Conservation (phyloP, 2,888 invertebrate species). For the Tenthredo distinguenda region DNA sequence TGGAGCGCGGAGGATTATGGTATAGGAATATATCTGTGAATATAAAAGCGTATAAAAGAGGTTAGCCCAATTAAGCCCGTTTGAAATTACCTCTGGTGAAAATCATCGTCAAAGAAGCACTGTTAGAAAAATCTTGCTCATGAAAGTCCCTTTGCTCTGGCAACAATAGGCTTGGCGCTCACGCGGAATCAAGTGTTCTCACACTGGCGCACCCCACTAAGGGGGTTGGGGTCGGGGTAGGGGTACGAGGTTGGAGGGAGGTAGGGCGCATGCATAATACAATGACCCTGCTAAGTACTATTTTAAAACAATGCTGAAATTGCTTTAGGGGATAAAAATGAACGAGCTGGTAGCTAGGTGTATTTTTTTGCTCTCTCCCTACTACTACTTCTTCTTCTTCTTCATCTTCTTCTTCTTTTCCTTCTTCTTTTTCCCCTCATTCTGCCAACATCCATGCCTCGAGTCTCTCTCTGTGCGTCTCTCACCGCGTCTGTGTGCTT, state of each 20-base stretch:
- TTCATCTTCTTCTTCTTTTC: conserved; percentile 61
- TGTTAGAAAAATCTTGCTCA: conserved; percentile 51
- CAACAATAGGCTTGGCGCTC: conserved; percentile 77
- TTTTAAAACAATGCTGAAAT: conserved; percentile 79
- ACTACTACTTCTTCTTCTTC: conserved; percentile 61
- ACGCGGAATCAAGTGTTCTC: conserved; percentile 78
- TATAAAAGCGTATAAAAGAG: conserved; percentile 4
- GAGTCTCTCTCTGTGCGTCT: conserved; percentile 24
- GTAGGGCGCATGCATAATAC: conserved; percentile 78
- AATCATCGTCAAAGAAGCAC: conserved; percentile 49
- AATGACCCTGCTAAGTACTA: conserved; percentile 79
- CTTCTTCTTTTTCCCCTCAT: conserved; percentile 58
- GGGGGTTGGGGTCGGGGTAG: conserved; percentile 59
- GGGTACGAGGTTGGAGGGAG: conserved; percentile 57
- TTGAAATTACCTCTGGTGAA: conserved; percentile 42
- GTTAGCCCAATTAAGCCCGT: conserved; percentile 43
- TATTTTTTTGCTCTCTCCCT: conserved; percentile 75
- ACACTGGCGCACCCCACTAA: conserved; percentile 67
- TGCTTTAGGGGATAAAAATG: conserved; percentile 79
- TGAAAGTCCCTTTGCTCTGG: conserved; percentile 63
- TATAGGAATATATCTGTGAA: conserved; percentile 20
- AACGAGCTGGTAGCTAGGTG: conserved; percentile 76
- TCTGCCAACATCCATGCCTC: conserved; percentile 24
- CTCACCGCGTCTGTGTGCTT: neutral
- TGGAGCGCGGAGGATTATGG: neutral